Evolutionary conservation across 2,888 invertebrate genomes (phyloP), one percentile per base, ranked within the genome.

Genomic region (Desoria tigrina): DNA sequence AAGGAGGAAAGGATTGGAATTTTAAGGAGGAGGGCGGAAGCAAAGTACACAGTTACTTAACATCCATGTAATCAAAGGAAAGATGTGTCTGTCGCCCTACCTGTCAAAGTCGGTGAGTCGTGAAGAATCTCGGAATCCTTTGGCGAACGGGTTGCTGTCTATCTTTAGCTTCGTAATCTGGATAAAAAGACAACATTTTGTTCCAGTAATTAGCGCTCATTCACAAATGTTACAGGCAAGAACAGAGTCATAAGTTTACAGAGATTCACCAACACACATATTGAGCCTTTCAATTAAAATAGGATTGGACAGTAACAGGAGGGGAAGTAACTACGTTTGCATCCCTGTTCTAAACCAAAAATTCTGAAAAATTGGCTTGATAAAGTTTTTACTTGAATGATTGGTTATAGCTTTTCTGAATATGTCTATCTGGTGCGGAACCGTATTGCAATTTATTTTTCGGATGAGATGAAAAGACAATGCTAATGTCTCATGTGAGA

Each of bases 111-210:
- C 94, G 76, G 92, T 92, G 79, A 96, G 88, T 79, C 96, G 88
- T 74, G 94, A 94, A 72, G 95, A 95, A 84, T 97, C 97, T 77
- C 97, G 86, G 83, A 97, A 97, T 77, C 97, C 97, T 65, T 97
- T 97, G 77, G 97, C 97, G 82, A 97, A 97, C 78, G 97, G 97
- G 85, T 97, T 97, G 84, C 94, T 94, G 86, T 97, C 96, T 81
- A 97, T 97, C 86, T 97, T 97, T 83, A 97, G 83, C 84, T 96
- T 97, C 74, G 97, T 97, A 81, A 97, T 97, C 92, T 94, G 86
- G 78, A 45, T 45, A 62, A 70, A 71, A 69, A 68, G 65, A 68
- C 66, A 75, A 74, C 69, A 74, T 70, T 69, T 69, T 70, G 74
- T 74, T 75, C 70, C 69, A 74, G 74, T 73, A 76, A 76, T 74